Base-by-base conservation (phyloP, 1,140 invertebrate species). In the Dreissena rostriformis region DNA sequence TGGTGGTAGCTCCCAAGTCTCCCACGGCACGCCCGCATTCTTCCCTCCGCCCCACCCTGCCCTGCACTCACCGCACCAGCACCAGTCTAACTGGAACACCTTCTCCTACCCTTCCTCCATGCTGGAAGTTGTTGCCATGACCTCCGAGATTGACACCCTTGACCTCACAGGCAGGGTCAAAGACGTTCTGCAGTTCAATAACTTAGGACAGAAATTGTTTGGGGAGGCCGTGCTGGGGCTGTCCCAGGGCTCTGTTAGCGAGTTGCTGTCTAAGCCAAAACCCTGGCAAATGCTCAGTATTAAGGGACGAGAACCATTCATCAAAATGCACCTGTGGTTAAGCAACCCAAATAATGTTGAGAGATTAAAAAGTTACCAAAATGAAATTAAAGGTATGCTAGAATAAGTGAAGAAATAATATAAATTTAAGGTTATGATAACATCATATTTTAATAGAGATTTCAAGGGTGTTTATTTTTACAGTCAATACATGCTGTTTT, bases 251-350 rank as follows among this genome's bases (percentile, higher is more conserved):
- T 99, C 98, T 0, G 98, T 99, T 0, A 98, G 97, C 91, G 98
- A 99, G 94, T 94, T 99, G 19, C 94, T 99, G 0, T 99, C 98
- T 67, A 99, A 99, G 94, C 98, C 98, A 0, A 99, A 99, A 91
- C 98, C 98, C 0, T 99, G 98, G 98, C 98, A 99, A 91, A 99
- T 99, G 98, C 95, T 99, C 11, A 99, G 98, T 89, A 98, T 99
- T 92, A 99, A 99, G 93, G 98, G 98, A 0, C 95, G 98, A 49
- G 98, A 99, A 93, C 98, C 98, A 0, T 99, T 99, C 94, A 98
- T 99, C 84, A 95, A 98, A 82, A 99, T 99, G 98, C 98, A 99
- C 92, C 93, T 99, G 28, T 99, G 98, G 98, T 94, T 99, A 14
- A 97, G 96, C 86, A 98, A 99, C 91, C 96, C 98, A 14, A 96